Percentiles rank a stretch among this genome's conserved stretches.
phyloP scores from a whole-genome alignment of 2,113 vertebrate species.

The Pogona vitticeps region DNA sequence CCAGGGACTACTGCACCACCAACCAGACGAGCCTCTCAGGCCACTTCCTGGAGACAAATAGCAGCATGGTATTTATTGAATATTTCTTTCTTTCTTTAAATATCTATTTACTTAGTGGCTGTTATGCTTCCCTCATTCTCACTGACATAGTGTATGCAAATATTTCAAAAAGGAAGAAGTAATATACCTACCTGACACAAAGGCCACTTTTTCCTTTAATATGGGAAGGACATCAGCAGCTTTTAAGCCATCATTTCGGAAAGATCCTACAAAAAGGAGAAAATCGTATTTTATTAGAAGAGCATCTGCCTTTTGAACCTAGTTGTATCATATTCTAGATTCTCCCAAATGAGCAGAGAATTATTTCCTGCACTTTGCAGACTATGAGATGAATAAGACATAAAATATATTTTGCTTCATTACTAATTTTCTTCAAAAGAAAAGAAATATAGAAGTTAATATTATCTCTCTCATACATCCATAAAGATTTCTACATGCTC shows the following conservation, averaged over 20 bases:
- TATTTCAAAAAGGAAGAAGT: conserved; percentile 19
- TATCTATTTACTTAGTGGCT: not conserved
- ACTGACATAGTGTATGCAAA: not conserved
- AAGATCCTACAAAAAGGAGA: conserved; percentile 83
- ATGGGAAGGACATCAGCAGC: conserved; percentile 94
- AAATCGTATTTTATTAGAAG: conserved; percentile 43
- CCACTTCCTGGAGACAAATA: too few relatives aligned
- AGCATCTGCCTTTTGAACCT: not conserved
- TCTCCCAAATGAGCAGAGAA: conserved; percentile 25
- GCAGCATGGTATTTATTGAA: too few relatives aligned
- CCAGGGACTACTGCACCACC: too few relatives aligned
- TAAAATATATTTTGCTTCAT: not conserved
- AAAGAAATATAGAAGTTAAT: not conserved
- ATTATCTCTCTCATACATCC: not conserved
- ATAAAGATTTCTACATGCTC: not conserved
- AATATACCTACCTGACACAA: conserved; percentile 92
- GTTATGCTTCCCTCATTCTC: not conserved
- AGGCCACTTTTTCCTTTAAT: conserved; percentile 98
- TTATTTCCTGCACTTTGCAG: conserved; percentile 8
- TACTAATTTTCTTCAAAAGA: conserved; percentile 1
- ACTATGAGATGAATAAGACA: not conserved
- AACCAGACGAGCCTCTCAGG: too few relatives aligned
- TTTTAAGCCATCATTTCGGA: conserved; percentile 94
- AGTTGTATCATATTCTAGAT: not conserved
- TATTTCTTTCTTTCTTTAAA: too few relatives aligned